Evolutionary conservation across 2,797 vertebrate genomes (phyloP), one percentile per base, ranked within the genome.

Genomic region (Esox masquinongy): DNA sequence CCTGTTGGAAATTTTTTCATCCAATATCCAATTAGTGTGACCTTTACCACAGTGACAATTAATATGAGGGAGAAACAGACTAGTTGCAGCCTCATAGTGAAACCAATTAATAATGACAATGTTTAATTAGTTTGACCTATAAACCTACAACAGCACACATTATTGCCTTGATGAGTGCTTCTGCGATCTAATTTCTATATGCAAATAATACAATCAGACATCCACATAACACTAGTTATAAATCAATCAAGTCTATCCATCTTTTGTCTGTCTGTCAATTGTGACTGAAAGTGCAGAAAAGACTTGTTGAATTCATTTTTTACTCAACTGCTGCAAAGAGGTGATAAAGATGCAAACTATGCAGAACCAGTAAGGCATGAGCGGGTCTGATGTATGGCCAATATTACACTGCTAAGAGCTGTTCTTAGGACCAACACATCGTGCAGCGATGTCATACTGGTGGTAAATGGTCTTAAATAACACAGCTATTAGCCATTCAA

Each of bases 81-180:
- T 66, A 66, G 63, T 29, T 12, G 5, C 14, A 66, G 15, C 15
- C 14, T 66, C 29, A 8, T 29, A 34, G 63, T 66, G 15, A 26
- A 66, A 66, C 29, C 24, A 66, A 66, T 29, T 9, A 22, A 36
- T 19, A 47, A 47, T 1, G 0, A 69, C 17, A 12, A n/a, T 72
- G 59, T 69, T 64, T 66, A 66, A 66, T 66, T 80, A 86, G 74
- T 76, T 77, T 87, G 83, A 88, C 87, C 87, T 77, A 73, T 59
- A 79, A 79, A 79, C 26, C 17, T 77, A 80, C 77, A 84, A 79
- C 76, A 76, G 81, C 75, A 72, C 74, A 63, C 61, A 77, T 80
- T 86, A 85, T 69, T 77, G 56, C 56, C 22, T 61, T 61, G 56
- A 61, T 61, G 22, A 24, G 12, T 61, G 22, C 56, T 12, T 61